Base-by-base conservation (phyloP, 2,888 invertebrate genomes). In the Protophormia terraenovae region DNA sequence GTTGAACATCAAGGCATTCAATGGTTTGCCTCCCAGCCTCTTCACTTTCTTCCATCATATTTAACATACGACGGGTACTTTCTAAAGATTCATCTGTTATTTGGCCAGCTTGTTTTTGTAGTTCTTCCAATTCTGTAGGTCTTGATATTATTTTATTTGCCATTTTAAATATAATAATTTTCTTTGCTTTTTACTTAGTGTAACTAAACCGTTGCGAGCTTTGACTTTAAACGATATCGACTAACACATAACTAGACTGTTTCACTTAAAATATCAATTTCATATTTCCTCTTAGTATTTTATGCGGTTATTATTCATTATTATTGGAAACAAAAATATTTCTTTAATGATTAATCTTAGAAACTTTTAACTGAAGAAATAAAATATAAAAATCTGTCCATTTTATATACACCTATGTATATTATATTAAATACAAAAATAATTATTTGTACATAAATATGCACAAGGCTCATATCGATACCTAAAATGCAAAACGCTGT, bases 41-140 rank as follows among this genome's bases (percentile, higher is more conserved):
- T 66, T 90, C 90, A 62, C 90, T 90, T 32, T 91, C 91, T 53
- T 90, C 90, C 90, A 91, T 87, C 12, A 90, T 35, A 14, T 47
- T 77, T 0, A 91, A 84, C 91, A 91, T 91, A 1, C 90, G 89
- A 1, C 90, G 89, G 0, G 91, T 91, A 78, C 90, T 90, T 66
- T 90, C 90, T 75, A 91, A 78, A 0, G 91, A 91, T 41, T 90
- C 90, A 84, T 91, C 91, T 8, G 89, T 90, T 69, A 91, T 89
- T 83, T 89, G 89, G 3, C 55, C 90, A 1, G 89, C 88, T 83
- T 91, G 90, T 0, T 89, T 77, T 84, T 90, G 89, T 58, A 91
- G 60, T 53, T 91, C 91, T 83, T 90, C 89, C 84, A 91, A 82
- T 86, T 91, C 90, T 2, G 89, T 88, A 22, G 89, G 90, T 10